Evolutionary conservation across 2,113 vertebrate genomes (phyloP).

Genomic region (Crotalus tigris): DNA sequence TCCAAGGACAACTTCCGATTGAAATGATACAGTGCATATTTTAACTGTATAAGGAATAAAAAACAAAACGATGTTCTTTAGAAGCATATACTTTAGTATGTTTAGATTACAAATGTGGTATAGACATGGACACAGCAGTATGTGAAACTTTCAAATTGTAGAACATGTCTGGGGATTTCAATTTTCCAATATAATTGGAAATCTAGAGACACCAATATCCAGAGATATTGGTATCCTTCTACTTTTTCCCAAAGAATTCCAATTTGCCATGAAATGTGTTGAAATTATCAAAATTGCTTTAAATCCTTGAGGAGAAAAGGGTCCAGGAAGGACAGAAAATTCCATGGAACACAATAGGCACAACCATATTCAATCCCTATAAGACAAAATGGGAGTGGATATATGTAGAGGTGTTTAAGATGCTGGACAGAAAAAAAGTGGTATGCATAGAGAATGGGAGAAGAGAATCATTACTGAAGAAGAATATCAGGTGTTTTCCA

Average conservation of each 20-base stretch:
- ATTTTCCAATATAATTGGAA: background rate
- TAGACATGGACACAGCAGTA: background rate
- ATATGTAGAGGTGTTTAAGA: background rate
- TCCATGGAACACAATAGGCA: background rate
- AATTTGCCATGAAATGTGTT: background rate
- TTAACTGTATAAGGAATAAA: constrained; percentile 64
- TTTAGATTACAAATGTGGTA: background rate
- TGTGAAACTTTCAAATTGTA: background rate
- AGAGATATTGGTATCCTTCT: background rate
- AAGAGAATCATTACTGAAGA: background rate
- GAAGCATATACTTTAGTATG: background rate
- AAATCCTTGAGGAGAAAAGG: background rate
- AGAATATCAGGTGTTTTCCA: background rate
- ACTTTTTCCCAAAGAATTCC: background rate
- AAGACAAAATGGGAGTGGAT: background rate
- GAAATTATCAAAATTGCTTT: background rate
- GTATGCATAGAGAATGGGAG: background rate
- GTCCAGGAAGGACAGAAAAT: background rate
- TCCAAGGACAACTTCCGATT: constrained; percentile 87
- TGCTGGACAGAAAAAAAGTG: background rate
- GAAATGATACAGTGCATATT: constrained; percentile 82
- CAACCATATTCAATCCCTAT: background rate
- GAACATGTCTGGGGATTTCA: background rate
- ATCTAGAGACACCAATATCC: background rate
- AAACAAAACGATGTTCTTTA: background rate